A percentile compares a stretch with the other conserved stretches of the same genome.
Evolutionary conservation across 2,888 invertebrate genomes (phyloP).

Genomic region (Parnassius orleans): DNA sequence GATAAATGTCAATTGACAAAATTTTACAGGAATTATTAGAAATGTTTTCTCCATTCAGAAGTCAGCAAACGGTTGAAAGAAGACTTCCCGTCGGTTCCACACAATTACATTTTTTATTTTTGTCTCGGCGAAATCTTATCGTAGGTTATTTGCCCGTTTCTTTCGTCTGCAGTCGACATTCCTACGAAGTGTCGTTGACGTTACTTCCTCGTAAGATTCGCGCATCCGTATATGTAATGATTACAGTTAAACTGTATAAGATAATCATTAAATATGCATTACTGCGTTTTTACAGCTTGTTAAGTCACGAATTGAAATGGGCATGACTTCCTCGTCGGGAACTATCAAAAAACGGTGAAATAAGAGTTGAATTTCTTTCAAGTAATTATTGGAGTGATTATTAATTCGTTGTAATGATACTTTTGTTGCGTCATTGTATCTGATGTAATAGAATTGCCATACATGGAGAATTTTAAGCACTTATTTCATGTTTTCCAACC

Average conservation of each 20-base stretch:
- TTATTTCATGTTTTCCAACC: too few species aligned
- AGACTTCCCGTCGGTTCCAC: slow-evolving; percentile 13
- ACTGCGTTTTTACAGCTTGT: slow-evolving; percentile 8
- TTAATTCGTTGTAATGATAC: too few species aligned
- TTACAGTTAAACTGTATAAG: slow-evolving; percentile 18
- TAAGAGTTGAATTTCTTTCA: not conserved
- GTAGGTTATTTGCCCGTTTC: slow-evolving; percentile 13
- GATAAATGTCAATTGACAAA: slow-evolving; percentile 19
- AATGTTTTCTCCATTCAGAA: slow-evolving; percentile 19
- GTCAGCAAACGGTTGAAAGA: slow-evolving; percentile 16
- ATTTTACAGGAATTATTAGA: slow-evolving; percentile 11
- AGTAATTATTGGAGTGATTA: not conserved
- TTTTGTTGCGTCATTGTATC: too few species aligned
- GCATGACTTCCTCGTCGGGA: slow-evolving; percentile 7
- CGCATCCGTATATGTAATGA: slow-evolving; percentile 19
- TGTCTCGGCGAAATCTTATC: slow-evolving; percentile 7
- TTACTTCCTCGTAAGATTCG: slow-evolving; percentile 13
- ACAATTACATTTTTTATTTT: slow-evolving; percentile 18
- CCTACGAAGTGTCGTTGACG: slow-evolving; percentile 18
- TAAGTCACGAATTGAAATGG: not conserved
- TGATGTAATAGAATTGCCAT: too few species aligned
- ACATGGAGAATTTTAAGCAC: too few species aligned
- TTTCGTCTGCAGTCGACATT: slow-evolving; percentile 6
- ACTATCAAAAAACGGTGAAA: not conserved
- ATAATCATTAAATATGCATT: slow-evolving; percentile 16